Evolutionary conservation across 2,888 invertebrate genomes (phyloP).

Genomic region (Dioctria rufipes): DNA sequence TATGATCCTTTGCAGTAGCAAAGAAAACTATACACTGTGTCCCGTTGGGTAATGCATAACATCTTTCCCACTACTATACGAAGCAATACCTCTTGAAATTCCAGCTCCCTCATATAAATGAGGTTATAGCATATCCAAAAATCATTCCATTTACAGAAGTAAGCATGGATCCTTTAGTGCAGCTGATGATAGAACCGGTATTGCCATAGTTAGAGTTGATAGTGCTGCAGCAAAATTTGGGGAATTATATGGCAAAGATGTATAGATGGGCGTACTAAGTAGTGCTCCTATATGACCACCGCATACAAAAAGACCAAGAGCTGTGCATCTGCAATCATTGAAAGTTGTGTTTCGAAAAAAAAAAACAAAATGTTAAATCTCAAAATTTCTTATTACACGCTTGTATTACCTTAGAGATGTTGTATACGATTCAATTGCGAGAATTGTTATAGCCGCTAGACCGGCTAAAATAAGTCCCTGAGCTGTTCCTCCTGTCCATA

Average conservation of each 20-base stretch:
- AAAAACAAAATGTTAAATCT: background rate
- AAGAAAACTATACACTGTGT: too few relatives aligned
- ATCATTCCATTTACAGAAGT: conserved; percentile 50
- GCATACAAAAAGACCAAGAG: conserved; percentile 60
- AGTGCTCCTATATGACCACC: conserved; percentile 60
- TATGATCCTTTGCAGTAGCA: too few relatives aligned
- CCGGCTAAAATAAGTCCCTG: conserved; percentile 61
- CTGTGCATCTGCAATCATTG: conserved; percentile 59
- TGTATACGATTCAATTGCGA: conserved; percentile 60
- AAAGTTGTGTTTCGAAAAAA: too few relatives aligned
- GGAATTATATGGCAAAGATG: conserved; percentile 57
- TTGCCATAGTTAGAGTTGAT: conserved; percentile 59
- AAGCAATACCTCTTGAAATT: conserved; percentile 5
- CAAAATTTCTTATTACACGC: background rate
- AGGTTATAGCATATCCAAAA: too few relatives aligned
- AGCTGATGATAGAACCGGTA: conserved; percentile 58
- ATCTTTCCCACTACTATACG: too few relatives aligned
- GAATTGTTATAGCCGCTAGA: conserved; percentile 59
- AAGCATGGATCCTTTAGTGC: conserved; percentile 59
- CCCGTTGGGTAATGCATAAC: too few relatives aligned
- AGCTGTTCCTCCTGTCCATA: conserved; percentile 62
- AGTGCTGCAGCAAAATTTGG: conserved; percentile 60
- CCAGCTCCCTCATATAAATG: too few relatives aligned
- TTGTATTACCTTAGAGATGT: conserved; percentile 60
- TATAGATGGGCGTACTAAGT: conserved; percentile 58